Conservation (phyloP, 2,113 vertebrate genomes). For the Sinocyclocheilus grahami region DNA sequence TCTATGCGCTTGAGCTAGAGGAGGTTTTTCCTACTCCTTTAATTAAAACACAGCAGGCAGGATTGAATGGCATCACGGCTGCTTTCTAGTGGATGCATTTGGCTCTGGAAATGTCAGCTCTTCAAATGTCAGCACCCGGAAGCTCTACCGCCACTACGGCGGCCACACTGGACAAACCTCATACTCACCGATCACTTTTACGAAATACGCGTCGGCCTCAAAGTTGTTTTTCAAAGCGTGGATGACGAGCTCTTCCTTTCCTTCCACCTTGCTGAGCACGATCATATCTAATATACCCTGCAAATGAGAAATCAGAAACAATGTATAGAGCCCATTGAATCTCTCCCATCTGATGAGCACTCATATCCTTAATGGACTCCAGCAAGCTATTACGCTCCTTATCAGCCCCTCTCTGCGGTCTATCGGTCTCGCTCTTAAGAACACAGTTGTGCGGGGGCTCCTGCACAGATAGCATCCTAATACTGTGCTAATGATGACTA, state of each 20-base stretch:
- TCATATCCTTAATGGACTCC: constrained; percentile 59
- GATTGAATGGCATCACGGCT: constrained; percentile 59
- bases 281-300: constrained; percentile 97
- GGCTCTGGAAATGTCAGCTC: constrained; percentile 62
- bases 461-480: constrained; percentile 28
- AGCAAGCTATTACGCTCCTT: constrained; percentile 38
- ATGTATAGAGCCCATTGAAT: constrained; percentile 49
- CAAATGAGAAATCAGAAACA: constrained; percentile 64
- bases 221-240: constrained; percentile 96
- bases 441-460: constrained; percentile 16
- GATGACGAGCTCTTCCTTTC: constrained; percentile 79
- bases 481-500: constrained; percentile 43
- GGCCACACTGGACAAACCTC: not conserved
- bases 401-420: constrained; percentile 56
- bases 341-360: constrained; percentile 53
- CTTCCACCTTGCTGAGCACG: constrained; percentile 81
- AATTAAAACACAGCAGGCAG: constrained; percentile 58
- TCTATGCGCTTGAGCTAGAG: constrained; percentile 14
- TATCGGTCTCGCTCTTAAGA: constrained; percentile 20
- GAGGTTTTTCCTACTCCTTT: constrained; percentile 45
- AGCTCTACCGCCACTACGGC: constrained; percentile 7
- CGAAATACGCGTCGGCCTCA: constrained; percentile 96
- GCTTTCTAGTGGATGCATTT: constrained; percentile 51
- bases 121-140: constrained; percentile 55
- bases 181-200: constrained; percentile 98